A percentile compares a stretch with the other conserved stretches of the same genome.
phyloP scores from a whole-genome alignment of 2,113 vertebrate species.

The Cyprinodon tularosa region DNA sequence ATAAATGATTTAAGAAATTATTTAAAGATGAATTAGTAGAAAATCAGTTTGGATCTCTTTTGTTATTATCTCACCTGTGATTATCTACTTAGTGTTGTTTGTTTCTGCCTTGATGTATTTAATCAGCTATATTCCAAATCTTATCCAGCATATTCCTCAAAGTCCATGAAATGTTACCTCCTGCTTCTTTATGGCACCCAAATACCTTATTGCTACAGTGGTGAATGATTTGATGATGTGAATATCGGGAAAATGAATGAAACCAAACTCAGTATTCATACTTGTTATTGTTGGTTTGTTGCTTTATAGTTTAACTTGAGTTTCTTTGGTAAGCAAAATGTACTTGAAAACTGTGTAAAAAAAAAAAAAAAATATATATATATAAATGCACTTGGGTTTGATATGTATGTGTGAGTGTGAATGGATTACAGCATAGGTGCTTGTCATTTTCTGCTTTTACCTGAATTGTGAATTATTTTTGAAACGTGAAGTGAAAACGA shows the following conservation, averaged over 20 bases:
- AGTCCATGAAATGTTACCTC: conserved; percentile 80
- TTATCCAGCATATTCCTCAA: conserved; percentile 76
- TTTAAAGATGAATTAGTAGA: conserved; percentile 44
- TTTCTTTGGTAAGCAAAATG: conserved; percentile 72
- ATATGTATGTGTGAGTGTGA: conserved; percentile 70
- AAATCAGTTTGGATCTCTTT: conserved; percentile 60
- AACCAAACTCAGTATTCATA: conserved; percentile 84
- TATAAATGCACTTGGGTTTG: conserved; percentile 80
- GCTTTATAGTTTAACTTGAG: conserved; percentile 74
- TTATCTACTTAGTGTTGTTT: conserved; percentile 77
- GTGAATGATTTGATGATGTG: conserved; percentile 72
- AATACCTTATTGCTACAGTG: conserved; percentile 78
- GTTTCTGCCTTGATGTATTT: conserved; percentile 78
- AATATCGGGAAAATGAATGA: conserved; percentile 72
- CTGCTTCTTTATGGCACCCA: conserved; percentile 78
- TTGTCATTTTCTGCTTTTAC: conserved; percentile 78
- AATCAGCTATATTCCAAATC: conserved; percentile 83
- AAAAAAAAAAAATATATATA: conserved; percentile 44
- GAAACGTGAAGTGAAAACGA: conserved; percentile 72
- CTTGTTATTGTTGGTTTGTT: conserved; percentile 78
- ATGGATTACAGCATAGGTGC: conserved; percentile 80
- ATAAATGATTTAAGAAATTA: conserved; percentile 43
- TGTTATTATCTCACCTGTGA: conserved; percentile 65
- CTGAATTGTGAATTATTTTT: conserved; percentile 80
- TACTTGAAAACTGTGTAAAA: conserved; percentile 79